Evolutionary conservation across 2,888 invertebrate species (phyloP), one percentile per base, ranked within the genome.

Genomic region (Amblyjoppa proteus): DNA sequence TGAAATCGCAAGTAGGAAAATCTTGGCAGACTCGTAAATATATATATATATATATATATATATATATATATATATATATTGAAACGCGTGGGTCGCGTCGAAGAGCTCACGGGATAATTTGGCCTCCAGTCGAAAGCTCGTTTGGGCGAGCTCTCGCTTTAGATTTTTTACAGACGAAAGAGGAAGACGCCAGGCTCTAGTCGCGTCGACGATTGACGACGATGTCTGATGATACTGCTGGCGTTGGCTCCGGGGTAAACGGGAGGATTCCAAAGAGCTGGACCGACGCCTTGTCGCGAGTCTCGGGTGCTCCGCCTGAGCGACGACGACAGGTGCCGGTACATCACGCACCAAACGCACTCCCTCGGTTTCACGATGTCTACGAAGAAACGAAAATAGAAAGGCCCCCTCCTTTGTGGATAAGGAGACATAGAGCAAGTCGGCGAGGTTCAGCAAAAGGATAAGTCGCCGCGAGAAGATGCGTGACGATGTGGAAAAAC

Each of bases 241-340:
- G 31, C 34, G 64, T 13, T 64, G n/a, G 31, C 31, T 64, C 64
- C 31, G 28, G n/a, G 34, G 31, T 34, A 34, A 31, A 25, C 49
- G 69, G 58, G 41, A 53, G 11, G 34, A 76, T 66, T 76, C 66
- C 75, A 51, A 66, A 51, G 49, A 76, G 38, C 75, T 66, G 75
- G 66, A 76, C 68, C 77, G 68, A 16, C 68, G 68, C 53, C 51
- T 66, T 25, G 38, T 49, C 25, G 66, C 4, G 28, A 58, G 76
- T 71, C 75, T 68, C 49, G 58, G 61, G 58, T 68, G 79, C 61
- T 31, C 34, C 31, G 68, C 61, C 11, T 83, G 90, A 92, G 87
- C 87, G 90, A 91, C 89, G 89, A 88, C 90, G 92, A 92, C 92
- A 92, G 92, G 91, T 92, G 92, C 53, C 64, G 76, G 69, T 85